A percentile compares a stretch with the other conserved stretches of the same genome.
These are phyloP conservation scores for Cygnus atratus DNA, from an alignment of 2,113 vertebrate genomes.

Conservation along the genomic window DNA sequence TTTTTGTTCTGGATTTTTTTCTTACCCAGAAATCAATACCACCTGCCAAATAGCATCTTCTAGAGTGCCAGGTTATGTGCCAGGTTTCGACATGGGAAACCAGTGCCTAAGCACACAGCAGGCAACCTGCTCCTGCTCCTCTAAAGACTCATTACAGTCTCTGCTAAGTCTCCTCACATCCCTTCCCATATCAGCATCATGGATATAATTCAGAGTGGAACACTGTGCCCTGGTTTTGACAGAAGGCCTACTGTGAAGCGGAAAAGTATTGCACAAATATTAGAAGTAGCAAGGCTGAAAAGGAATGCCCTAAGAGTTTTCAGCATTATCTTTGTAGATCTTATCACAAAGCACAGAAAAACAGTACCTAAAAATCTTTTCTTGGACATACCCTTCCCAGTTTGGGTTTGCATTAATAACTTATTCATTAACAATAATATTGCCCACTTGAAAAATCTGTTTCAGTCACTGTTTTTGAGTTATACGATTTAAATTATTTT, in stretches of 20 bases:
- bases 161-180: neutral
- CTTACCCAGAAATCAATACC: neutral
- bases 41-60: neutral
- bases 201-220: neutral
- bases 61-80: neutral
- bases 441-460: neutral
- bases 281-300: neutral
- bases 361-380: neutral
- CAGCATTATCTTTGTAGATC: neutral
- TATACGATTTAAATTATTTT: neutral
- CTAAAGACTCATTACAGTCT: neutral
- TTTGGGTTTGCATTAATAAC: neutral
- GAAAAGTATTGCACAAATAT: neutral
- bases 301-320: neutral
- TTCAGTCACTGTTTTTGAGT: neutral
- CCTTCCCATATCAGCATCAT: neutral
- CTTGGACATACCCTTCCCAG: neutral
- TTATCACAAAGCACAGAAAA: neutral
- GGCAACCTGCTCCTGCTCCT: neutral
- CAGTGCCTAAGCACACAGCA: neutral
- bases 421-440: neutral
- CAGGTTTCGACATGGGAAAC: neutral
- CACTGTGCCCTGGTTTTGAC: neutral
- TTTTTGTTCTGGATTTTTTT: neutral
- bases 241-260: neutral